Base-by-base conservation (phyloP, 1,140 invertebrate genomes). In the Phymastichus coffea region DNA sequence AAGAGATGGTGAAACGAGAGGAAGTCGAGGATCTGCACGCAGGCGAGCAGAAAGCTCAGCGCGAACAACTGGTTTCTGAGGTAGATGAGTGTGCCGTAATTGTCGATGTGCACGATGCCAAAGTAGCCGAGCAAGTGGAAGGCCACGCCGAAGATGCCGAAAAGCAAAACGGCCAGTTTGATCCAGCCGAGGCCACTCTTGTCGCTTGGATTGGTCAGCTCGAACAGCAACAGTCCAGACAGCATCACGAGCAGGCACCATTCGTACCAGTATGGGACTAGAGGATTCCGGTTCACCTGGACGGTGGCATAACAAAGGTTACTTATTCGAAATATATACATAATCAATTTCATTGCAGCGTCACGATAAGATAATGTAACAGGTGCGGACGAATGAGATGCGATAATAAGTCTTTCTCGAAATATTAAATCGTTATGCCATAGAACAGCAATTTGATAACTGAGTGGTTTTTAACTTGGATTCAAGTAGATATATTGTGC, bases 1-100 rank as follows among this genome's bases (percentile, higher is more conserved):
- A 99, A 99, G 0, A 99, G 83, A 79, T 99, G 94, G 81, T 99
- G 97, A 76, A 99, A 99, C 7, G 96, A 98, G 19, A 97, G 77
- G 71, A 96, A 97, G 77, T 99, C 97, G 61, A 99, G 81, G 67
- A 98, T 93, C 79, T 98, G 95, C 9, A 99, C 94, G 78, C 97
- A 99, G 44, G 94, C 94, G 61, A 98, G 82, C 41, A 99, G 83
- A 71, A 99, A 90, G 48, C 94, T 94, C 66, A 97, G 82, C 0
- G 95, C 96, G 66, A 99, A 94, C 65, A 98, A 87, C 80, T 99
- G 96, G 81, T 99, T 99, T 37, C 97, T 85, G 57, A 94, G 87
- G 77, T 96, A 98, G 73, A 97, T 86, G 46, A 94, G 70, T 1
- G 90, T 89, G 20, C 90, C 88, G 88, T 89, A 92, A 68, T 89